Evolutionary conservation across 2,888 invertebrate genomes (phyloP).

Genomic region (Amphimallon solstitiale): DNA sequence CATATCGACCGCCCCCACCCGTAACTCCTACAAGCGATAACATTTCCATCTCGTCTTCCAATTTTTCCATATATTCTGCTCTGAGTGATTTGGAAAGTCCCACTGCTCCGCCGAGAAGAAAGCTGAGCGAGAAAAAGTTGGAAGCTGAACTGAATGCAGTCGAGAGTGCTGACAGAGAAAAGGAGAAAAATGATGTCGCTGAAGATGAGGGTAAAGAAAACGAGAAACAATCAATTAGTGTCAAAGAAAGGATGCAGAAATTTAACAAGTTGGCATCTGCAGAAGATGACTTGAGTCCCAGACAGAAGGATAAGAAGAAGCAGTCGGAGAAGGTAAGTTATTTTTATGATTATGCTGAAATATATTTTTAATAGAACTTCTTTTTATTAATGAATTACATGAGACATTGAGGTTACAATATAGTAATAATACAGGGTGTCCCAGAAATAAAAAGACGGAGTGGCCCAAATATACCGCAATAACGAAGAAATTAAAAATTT

Average conservation of each 20-base stretch:
- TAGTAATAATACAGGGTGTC: too few relatives aligned
- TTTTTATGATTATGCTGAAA: too few relatives aligned
- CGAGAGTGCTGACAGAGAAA: neutral
- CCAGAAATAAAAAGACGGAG: too few relatives aligned
- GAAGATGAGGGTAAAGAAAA: conserved; percentile 49
- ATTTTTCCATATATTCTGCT: conserved; percentile 39
- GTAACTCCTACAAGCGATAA: conserved; percentile 53
- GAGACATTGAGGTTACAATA: neutral
- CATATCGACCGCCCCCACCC: conserved; percentile 64
- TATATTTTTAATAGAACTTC: neutral
- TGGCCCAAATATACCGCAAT: too few relatives aligned
- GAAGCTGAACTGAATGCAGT: conserved; percentile 19
- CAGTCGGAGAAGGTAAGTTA: conserved; percentile 39
- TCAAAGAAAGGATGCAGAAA: conserved; percentile 91
- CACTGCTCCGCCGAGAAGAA: conserved; percentile 67
- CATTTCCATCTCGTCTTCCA: conserved; percentile 41
- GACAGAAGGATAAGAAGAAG: conserved; percentile 63
- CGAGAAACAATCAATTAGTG: conserved; percentile 79
- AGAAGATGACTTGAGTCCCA: conserved; percentile 68
- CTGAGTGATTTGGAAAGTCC: conserved; percentile 58
- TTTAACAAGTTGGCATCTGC: conserved; percentile 93
- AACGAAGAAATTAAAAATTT: too few relatives aligned
- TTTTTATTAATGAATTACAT: conserved; percentile 17
- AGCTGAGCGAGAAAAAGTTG: conserved; percentile 64
- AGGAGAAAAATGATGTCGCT: conserved; percentile 48